Conservation (phyloP, 2,113 vertebrate genomes). For the Oryzias woworae region DNA sequence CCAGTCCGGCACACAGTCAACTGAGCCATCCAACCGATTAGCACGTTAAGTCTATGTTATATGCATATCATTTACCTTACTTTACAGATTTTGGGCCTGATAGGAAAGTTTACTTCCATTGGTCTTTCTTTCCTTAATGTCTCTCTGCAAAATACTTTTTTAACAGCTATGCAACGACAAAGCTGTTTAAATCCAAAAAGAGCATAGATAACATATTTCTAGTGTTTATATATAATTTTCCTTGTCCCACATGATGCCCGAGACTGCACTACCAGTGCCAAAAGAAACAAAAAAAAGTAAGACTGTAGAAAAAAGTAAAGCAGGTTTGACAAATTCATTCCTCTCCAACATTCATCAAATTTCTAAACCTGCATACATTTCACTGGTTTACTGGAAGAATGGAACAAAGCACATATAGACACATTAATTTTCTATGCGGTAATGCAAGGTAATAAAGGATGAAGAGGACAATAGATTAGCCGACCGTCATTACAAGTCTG, state of each 20-base stretch:
- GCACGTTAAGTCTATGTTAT: no score
- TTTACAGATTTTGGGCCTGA: conserved; percentile 1
- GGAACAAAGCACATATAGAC: no score
- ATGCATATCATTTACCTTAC: no score
- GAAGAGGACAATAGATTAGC: no score
- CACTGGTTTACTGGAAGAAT: no score
- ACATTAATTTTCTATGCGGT: no score
- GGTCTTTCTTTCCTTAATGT: conserved; percentile 47
- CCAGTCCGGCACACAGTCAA: no score
- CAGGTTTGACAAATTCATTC: conserved; percentile 54
- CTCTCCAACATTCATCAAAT: conserved; percentile 47
- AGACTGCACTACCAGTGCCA: conserved; percentile 45
- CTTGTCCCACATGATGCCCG: conserved; percentile 59
- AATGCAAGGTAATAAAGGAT: no score
- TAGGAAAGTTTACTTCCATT: conserved; percentile 41
- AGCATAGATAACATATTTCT: conserved; percentile 71
- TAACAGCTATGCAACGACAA: conserved; percentile 69
- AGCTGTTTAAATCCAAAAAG: conserved; percentile 66
- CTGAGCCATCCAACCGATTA: no score
- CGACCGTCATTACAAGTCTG: no score
- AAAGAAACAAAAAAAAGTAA: conserved; percentile 43
- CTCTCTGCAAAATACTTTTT: conserved; percentile 51
- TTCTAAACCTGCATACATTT: no score
- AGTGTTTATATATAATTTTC: conserved; percentile 73
- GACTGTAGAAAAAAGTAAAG: conserved; percentile 42